Base-by-base conservation (phyloP, 2,797 vertebrate genomes). In the Myotis myotis region DNA sequence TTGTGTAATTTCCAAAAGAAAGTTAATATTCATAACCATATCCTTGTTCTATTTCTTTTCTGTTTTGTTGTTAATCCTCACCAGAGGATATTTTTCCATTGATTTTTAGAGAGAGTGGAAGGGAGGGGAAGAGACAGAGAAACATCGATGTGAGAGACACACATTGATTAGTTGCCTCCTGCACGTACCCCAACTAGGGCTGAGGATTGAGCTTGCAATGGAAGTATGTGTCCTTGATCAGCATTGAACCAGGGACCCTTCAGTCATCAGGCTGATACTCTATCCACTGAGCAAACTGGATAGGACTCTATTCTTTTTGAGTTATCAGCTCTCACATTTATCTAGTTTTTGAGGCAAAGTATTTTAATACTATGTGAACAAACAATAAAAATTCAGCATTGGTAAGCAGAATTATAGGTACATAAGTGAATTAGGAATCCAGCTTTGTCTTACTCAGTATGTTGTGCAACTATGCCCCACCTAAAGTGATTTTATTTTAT, bases 11-110 rank as follows among this genome's bases (percentile, higher is more conserved):
- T 51, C 53, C 68, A 28, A 85, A 64, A 89, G 83, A 81, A 89
- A 87, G 64, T 91, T 84, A 94, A 89, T 95, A 94, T 95, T 96
- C 66, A 91, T 97, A 57, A 90, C 44, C 53, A 33, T 38, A 23
- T 89, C 78, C 81, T 55, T 95, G 49, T 94, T 94, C 89, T 95
- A 60, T 89, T 94, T 92, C 72, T 92, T 86, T 95, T 96, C 64
- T 64, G 30, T 64, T 64, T 64, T 1, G 5, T 60, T 60, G 25
- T 60, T 60, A 60, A 60, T 60, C 57, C 25, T 60, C 57, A 60
- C 25, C 25, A 0, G 12, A 60, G 11, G 57, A 28, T 28, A 60
- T 60, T 28, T 60, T 60, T 60, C 25, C 57, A 60, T 60, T 60
- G 57, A 60, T 30, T 60, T 60, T 60, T 60, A 60, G 57, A 60